phyloP scores from a whole-genome alignment of 2,797 vertebrate species.

The Danio aesculapii region DNA sequence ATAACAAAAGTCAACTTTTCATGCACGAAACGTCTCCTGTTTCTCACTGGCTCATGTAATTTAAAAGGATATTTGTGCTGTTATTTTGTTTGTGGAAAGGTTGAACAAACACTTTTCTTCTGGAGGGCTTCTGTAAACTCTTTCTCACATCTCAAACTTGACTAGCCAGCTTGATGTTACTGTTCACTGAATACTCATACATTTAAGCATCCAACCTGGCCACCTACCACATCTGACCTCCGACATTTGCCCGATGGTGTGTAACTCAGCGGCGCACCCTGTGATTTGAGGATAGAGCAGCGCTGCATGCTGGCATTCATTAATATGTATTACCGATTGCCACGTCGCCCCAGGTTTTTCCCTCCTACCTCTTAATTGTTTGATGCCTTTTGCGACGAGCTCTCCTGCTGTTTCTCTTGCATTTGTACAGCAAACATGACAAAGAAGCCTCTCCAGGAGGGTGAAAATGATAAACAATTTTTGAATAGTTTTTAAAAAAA shows the following conservation, averaged over 20 bases:
- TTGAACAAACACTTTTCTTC: not conserved
- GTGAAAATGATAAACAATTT: conserved; percentile 55
- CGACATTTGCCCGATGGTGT: conserved; percentile 33
- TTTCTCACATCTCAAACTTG: not conserved
- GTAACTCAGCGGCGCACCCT: conserved; percentile 23
- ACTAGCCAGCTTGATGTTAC: not conserved
- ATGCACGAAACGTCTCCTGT: not conserved
- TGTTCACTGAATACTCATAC: conserved; percentile 54
- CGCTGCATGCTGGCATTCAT: conserved; percentile 62
- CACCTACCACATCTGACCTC: conserved; percentile 33
- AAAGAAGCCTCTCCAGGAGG: conserved; percentile 46
- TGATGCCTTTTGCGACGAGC: conserved; percentile 57
- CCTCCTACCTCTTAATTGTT: conserved; percentile 66
- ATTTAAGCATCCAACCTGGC: not conserved
- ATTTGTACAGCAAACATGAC: conserved; percentile 61
- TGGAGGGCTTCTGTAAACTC: not conserved
- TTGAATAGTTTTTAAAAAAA: conserved; percentile 27
- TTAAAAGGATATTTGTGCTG: not conserved
- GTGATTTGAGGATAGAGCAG: conserved; percentile 46
- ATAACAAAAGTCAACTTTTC: not conserved
- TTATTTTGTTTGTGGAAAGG: not conserved
- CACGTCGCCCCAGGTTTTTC: conserved; percentile 49
- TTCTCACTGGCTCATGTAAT: not conserved
- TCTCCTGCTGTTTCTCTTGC: conserved; percentile 53
- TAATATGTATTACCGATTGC: conserved; percentile 60